These are phyloP conservation scores for Protonibea diacanthus DNA, from an alignment of 2,797 vertebrate species.

Conservation along the genomic window DNA sequence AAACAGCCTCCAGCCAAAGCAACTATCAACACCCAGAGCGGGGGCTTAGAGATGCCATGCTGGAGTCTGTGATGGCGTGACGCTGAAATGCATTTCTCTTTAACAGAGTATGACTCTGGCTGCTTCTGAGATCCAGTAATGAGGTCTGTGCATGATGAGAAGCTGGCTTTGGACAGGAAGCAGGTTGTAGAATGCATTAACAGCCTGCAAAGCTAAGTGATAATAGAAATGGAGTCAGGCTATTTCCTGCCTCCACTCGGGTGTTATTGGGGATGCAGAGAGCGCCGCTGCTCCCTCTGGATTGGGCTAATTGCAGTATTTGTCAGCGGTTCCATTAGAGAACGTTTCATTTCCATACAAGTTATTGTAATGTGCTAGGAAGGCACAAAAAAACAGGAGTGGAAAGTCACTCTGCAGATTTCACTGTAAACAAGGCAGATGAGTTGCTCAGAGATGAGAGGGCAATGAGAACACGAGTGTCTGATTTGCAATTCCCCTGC, in stretches of 20 bases:
- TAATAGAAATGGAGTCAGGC: constrained; percentile 62
- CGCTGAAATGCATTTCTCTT: constrained; percentile 46
- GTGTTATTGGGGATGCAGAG: constrained; percentile 51
- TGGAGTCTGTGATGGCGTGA: constrained; percentile 50
- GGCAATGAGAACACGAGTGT: constrained; percentile 44
- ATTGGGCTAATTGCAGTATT: constrained; percentile 77
- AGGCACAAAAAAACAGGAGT: constrained; percentile 56
- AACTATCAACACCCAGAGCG: constrained; percentile 40
- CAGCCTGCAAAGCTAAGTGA: constrained; percentile 61
- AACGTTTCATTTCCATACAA: constrained; percentile 71
- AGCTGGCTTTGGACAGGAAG: constrained; percentile 55
- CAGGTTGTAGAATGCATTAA: constrained; percentile 60
- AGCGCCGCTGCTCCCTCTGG: constrained; percentile 63
- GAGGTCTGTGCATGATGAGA: constrained; percentile 44
- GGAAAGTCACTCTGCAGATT: constrained; percentile 46
- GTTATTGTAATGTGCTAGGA: constrained; percentile 65
- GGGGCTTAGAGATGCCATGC: constrained; percentile 33
- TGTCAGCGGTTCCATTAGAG: constrained; percentile 78
- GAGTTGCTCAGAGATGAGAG: constrained; percentile 50
- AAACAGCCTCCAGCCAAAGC: constrained; percentile 55
- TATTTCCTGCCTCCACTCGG: constrained; percentile 64
- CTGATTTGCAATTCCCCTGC: constrained; percentile 53
- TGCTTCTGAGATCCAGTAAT: constrained; percentile 52
- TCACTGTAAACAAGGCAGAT: constrained; percentile 59
- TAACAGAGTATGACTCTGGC: constrained; percentile 39